A percentile compares a stretch with the other conserved stretches of the same genome.
phyloP scores from a whole-genome alignment of 2,113 vertebrate species.

The Paramisgurnus dabryanus region DNA sequence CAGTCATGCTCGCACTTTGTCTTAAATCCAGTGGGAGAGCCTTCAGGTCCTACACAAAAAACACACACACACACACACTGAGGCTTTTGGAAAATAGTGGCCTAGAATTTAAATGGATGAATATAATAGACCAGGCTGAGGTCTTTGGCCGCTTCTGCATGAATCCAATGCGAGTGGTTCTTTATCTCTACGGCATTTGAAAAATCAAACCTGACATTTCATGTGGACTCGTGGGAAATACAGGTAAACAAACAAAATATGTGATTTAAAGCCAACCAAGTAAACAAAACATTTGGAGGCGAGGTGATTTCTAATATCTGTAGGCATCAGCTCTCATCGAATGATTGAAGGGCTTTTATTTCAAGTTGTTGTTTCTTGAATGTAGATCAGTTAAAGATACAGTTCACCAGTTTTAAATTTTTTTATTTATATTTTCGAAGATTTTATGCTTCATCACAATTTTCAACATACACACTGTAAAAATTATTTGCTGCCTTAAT shows the following conservation, averaged over 20 bases:
- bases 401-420: too few species aligned
- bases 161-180: background rate
- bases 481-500: too few species aligned
- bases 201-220: conserved; percentile 22
- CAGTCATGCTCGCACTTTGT: conserved; percentile 22
- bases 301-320: conserved; percentile 18
- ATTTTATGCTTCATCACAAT: too few species aligned
- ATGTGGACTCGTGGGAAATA: conserved; percentile 7
- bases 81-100: conserved; percentile 22
- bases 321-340: background rate
- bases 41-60: background rate
- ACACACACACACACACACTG: background rate
- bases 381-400: background rate
- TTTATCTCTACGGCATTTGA: conserved; percentile 25
- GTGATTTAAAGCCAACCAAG: conserved; percentile 26
- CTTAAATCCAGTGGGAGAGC: conserved; percentile 32
- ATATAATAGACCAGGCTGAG: conserved; percentile 29
- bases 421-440: too few species aligned
- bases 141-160: conserved; percentile 32
- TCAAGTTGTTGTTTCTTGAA: background rate
- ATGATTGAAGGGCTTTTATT: conserved; percentile 7
- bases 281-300: background rate
- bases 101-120: conserved; percentile 33
- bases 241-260: background rate
- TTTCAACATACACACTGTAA: too few species aligned